phyloP scores from a whole-genome alignment of 2,113 vertebrate species.

The Paradisaea rubra region DNA sequence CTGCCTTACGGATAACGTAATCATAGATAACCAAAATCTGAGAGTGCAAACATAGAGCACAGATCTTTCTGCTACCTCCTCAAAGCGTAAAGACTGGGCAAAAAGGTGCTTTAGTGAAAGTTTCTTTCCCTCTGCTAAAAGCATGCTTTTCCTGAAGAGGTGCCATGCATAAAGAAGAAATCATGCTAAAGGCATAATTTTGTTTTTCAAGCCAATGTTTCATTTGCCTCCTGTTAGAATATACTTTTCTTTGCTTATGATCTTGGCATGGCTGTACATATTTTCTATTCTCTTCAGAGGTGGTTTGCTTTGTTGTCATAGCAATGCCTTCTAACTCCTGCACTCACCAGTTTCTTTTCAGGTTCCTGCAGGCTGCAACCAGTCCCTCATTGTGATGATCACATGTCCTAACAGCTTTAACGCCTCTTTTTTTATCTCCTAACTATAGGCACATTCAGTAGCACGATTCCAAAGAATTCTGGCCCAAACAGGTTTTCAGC shows the following conservation, averaged over 20 bases:
- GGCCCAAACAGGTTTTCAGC: slow-evolving; percentile 13
- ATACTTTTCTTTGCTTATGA: slow-evolving; percentile 4
- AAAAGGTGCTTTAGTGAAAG: neutral
- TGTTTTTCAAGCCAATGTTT: slow-evolving; percentile 24
- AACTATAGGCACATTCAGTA: slow-evolving; percentile 30
- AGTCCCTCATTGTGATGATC: slow-evolving; percentile 50
- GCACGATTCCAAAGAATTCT: slow-evolving; percentile 32
- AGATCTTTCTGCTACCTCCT: neutral
- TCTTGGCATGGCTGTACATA: slow-evolving; percentile 24
- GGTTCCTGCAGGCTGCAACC: slow-evolving; percentile 54
- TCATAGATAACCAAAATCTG: neutral
- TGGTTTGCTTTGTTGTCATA: slow-evolving; percentile 58
- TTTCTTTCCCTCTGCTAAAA: neutral
- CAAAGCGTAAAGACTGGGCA: neutral
- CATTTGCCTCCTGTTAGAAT: slow-evolving; percentile 34
- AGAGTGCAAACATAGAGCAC: neutral
- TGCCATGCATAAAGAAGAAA: slow-evolving; percentile 4
- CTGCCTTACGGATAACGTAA: neutral
- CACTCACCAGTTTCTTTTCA: slow-evolving; percentile 33
- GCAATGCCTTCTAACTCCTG: slow-evolving; percentile 26
- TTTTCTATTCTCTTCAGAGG: slow-evolving; percentile 49
- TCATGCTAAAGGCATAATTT: neutral
- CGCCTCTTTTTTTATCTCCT: neutral
- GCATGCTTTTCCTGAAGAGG: slow-evolving; percentile 26
- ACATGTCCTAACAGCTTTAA: slow-evolving; percentile 25